Evolutionary conservation across 2,113 vertebrate species (phyloP), one percentile per base, ranked within the genome.

Genomic region (Saccopteryx leptura): DNA sequence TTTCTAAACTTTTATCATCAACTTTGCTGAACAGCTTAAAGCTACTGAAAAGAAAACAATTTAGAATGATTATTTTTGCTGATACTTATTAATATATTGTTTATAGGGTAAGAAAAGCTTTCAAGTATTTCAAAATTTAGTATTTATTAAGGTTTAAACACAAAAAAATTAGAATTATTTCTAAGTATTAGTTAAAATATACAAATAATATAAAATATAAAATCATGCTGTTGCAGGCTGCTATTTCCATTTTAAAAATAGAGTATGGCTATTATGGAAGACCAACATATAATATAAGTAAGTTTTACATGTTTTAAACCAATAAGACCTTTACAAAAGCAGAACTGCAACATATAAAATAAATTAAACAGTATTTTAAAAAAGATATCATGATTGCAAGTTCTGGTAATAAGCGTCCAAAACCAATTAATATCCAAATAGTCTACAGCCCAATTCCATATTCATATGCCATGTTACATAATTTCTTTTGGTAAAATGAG

Each of bases 1-100:
- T 91, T 91, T 95, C 17, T 94, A 48, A 96, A 79, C 19, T 85
- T 78, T n/a, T 82, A 96, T 93, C 85, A 69, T 95, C 28, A 82
- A 28, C 65, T 58, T 96, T 76, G 28, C 39, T 61, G 33, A 83
- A 33, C 68, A 61, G 3, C 26, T 52, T 84, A 63, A 88, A 69
- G 17, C n/a, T 33, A 78, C 4, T 75, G 14, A 92, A 85, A 72
- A 79, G 81, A 9, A 54, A 18, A 74, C 61, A 63, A 39, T 72
- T 76, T 76, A 61, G 52, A 88, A 75, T 61, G 54, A 50, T 68
- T 4, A 12, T 3, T 79, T 87, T 90, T 90, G 58, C 21, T 54
- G 54, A 60, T 86, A 10, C 54, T 69, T 65, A 76, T 80, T 33
- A 66, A 15, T n/a, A 24, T 69, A 63, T 88, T 81, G 39, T 78